Percentiles rank a stretch among this genome's conserved stretches.
Evolutionary conservation across 1,140 invertebrate species (phyloP).

Genomic region (Parasteatoda tepidariorum): DNA sequence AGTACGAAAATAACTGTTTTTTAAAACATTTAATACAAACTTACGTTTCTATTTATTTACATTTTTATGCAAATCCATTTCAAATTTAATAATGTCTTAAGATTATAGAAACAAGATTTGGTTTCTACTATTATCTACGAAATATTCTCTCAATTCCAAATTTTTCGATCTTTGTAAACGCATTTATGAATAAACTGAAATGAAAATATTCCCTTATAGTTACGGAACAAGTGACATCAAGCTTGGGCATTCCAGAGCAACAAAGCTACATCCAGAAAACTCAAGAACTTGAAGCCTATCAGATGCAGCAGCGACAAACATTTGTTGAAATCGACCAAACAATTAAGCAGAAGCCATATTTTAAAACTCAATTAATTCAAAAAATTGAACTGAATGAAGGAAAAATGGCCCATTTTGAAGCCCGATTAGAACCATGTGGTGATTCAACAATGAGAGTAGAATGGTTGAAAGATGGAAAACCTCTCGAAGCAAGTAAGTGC

Average conservation of each 20-base stretch:
- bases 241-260: slow-evolving; percentile 91
- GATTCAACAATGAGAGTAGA: slow-evolving; percentile 92
- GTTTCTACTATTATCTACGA: no score
- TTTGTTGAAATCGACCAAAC: slow-evolving; percentile 56
- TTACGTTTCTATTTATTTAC: no score
- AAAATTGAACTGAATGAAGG: slow-evolving; percentile 86
- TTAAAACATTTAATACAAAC: no score
- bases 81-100: no score
- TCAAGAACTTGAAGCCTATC: slow-evolving; percentile 90
- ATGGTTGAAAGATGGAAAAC: slow-evolving; percentile 94
- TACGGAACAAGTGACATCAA: slow-evolving; percentile 82
- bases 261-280: slow-evolving; percentile 92
- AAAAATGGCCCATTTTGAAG: slow-evolving; percentile 95
- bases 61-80: no score
- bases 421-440: slow-evolving; percentile 90
- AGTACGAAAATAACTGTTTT: no score
- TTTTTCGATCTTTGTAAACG: no score
- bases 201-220: no score
- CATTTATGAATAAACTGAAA: no score
- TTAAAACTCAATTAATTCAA: slow-evolving; percentile 92
- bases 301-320: slow-evolving; percentile 55
- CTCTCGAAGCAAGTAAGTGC: slow-evolving; percentile 84
- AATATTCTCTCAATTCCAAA: no score
- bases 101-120: no score
- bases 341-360: slow-evolving; percentile 74